phyloP scores from a whole-genome alignment of 1,140 invertebrate genomes.

The Atta cephalotes region DNA sequence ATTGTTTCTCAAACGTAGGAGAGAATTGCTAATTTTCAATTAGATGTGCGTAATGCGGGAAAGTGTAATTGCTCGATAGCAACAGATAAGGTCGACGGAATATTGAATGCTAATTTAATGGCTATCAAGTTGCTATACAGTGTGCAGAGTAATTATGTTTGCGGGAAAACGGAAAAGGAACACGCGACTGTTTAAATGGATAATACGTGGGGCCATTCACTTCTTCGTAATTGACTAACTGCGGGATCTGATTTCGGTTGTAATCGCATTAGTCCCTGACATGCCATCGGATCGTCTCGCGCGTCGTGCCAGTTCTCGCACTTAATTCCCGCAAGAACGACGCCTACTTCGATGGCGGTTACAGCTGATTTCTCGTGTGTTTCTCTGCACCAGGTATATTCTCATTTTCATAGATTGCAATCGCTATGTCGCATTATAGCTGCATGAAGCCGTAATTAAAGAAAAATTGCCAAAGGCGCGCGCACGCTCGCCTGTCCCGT shows the following conservation, averaged over 20 bases:
- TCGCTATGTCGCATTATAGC: conserved; percentile 58
- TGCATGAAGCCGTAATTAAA: conserved; percentile 47
- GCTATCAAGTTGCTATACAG: conserved; percentile 52
- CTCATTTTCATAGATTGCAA: conserved; percentile 71
- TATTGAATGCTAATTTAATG: conserved; percentile 63
- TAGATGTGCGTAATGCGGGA: conserved; percentile 14
- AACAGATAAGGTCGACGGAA: conserved; percentile 36
- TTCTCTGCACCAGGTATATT: background rate
- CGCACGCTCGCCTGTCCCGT: conserved; percentile 54
- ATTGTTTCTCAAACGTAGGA: background rate
- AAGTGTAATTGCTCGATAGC: conserved; percentile 32
- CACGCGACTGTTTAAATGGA: conserved; percentile 57
- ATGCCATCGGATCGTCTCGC: conserved; percentile 70
- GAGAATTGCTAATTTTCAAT: conserved; percentile 30
- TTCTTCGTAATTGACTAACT: conserved; percentile 75
- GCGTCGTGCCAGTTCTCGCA: conserved; percentile 70
- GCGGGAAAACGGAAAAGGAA: conserved; percentile 66
- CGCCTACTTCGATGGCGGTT: conserved; percentile 34
- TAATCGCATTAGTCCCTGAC: conserved; percentile 75
- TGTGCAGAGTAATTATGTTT: conserved; percentile 38
- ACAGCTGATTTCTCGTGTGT: conserved; percentile 48
- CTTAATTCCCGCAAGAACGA: conserved; percentile 66
- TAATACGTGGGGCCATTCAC: conserved; percentile 38
- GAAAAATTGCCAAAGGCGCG: conserved; percentile 51
- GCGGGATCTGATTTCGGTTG: conserved; percentile 76